A percentile compares a stretch with the other conserved stretches of the same genome.
Evolutionary conservation across 2,888 invertebrate species (phyloP).

Genomic region (Drosophila putrida): DNA sequence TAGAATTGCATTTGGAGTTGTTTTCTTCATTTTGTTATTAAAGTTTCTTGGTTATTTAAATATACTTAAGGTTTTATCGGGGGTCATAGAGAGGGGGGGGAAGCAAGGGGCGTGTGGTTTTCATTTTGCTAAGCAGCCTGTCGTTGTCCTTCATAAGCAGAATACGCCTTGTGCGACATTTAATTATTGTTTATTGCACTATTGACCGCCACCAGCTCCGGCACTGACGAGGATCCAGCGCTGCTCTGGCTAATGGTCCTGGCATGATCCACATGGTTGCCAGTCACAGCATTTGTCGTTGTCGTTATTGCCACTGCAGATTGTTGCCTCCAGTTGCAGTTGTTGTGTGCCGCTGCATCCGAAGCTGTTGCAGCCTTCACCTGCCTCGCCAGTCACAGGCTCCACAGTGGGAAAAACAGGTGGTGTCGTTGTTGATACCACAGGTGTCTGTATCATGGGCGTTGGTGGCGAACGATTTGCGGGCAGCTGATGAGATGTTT

Average conservation of each 20-base stretch:
- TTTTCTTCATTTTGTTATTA: slow-evolving; percentile 11
- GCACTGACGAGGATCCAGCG: slow-evolving; percentile 79
- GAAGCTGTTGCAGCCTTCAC: slow-evolving; percentile 86
- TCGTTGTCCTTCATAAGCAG: slow-evolving; percentile 39
- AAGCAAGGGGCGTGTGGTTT: neutral
- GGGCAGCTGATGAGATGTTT: slow-evolving; percentile 86
- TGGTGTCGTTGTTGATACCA: slow-evolving; percentile 84
- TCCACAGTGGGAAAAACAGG: slow-evolving; percentile 84
- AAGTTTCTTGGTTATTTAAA: slow-evolving; percentile 15
- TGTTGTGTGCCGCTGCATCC: slow-evolving; percentile 85
- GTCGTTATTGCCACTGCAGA: slow-evolving; percentile 29
- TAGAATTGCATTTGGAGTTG: slow-evolving; percentile 49
- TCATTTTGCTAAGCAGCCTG: slow-evolving; percentile 2
- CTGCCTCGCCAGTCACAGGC: slow-evolving; percentile 43
- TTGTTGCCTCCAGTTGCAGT: too few relatives aligned
- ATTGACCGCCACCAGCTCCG: slow-evolving; percentile 79
- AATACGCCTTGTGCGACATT: slow-evolving; percentile 14
- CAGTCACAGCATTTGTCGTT: slow-evolving; percentile 46
- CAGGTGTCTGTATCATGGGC: slow-evolving; percentile 90
- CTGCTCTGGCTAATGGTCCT: slow-evolving; percentile 88
- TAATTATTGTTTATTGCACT: slow-evolving; percentile 76
- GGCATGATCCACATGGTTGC: slow-evolving; percentile 87
- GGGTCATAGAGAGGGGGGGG: neutral
- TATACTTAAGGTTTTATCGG: slow-evolving; percentile 26
- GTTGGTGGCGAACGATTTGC: slow-evolving; percentile 89